Conservation (phyloP, 2,888 invertebrate genomes). For the Xestia ashworthii region DNA sequence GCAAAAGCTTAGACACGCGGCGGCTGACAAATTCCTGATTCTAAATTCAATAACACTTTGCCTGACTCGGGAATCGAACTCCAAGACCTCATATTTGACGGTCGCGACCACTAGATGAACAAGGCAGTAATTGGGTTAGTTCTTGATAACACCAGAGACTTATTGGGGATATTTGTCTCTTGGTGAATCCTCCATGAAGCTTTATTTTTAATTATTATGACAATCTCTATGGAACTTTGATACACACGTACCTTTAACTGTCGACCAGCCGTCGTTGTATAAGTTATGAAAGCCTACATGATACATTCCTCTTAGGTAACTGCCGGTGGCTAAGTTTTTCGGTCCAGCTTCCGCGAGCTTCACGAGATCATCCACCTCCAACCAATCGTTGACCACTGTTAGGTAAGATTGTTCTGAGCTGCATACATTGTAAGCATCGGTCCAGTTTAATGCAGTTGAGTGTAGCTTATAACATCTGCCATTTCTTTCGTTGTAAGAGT, state of each 20-base stretch:
- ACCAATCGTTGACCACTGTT: conserved; percentile 18
- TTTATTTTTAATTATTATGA: no score
- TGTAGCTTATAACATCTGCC: conserved; percentile 35
- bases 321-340: neutral
- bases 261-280: conserved; percentile 27
- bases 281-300: conserved; percentile 36
- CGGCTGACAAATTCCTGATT: neutral
- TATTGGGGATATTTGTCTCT: neutral
- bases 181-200: neutral
- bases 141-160: neutral
- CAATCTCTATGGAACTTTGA: no score
- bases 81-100: neutral
- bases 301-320: conserved; percentile 41
- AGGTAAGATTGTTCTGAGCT: conserved; percentile 39
- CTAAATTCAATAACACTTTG: neutral
- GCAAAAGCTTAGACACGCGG: neutral
- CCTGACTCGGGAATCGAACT: no score
- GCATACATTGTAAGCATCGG: conserved; percentile 37
- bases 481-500: conserved; percentile 3
- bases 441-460: conserved; percentile 29
- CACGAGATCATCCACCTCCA: conserved; percentile 25
- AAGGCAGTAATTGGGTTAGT: neutral
- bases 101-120: neutral
- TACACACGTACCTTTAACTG: conserved; percentile 24
- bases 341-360: neutral